Evolutionary conservation across 2,797 vertebrate species (phyloP).

Genomic region (Gorsachius magnificus): DNA sequence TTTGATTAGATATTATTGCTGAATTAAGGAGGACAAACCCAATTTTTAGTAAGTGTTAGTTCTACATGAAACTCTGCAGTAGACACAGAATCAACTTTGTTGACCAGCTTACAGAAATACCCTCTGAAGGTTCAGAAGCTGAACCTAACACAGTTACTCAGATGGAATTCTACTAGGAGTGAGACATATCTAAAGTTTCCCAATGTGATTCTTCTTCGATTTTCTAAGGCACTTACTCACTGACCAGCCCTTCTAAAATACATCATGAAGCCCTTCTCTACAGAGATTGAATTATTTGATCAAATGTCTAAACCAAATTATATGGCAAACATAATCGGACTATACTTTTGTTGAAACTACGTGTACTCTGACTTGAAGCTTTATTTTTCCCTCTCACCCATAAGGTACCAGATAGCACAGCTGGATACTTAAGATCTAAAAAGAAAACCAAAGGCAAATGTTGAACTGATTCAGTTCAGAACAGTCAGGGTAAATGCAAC

Average conservation of each 20-base stretch:
- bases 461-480: neutral
- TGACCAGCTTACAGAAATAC: neutral
- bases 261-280: neutral
- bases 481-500: neutral
- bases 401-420: neutral
- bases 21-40: neutral
- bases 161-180: neutral
- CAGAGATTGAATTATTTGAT: neutral
- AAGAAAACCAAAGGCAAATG: neutral
- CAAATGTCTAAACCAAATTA: slow-evolving; percentile 28
- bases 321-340: neutral
- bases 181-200: neutral
- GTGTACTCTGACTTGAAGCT: neutral
- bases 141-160: neutral
- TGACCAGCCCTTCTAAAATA: neutral
- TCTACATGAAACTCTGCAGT: neutral
- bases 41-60: neutral
- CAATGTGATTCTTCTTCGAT: neutral
- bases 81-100: neutral
- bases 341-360: neutral
- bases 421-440: neutral
- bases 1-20: neutral
- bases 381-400: neutral
- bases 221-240: slow-evolving; percentile 1
- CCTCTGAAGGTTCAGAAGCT: neutral